These are phyloP conservation scores for Rhinopomastus cyanomelas DNA, from an alignment of 2,113 vertebrate species.

Conservation along the genomic window DNA sequence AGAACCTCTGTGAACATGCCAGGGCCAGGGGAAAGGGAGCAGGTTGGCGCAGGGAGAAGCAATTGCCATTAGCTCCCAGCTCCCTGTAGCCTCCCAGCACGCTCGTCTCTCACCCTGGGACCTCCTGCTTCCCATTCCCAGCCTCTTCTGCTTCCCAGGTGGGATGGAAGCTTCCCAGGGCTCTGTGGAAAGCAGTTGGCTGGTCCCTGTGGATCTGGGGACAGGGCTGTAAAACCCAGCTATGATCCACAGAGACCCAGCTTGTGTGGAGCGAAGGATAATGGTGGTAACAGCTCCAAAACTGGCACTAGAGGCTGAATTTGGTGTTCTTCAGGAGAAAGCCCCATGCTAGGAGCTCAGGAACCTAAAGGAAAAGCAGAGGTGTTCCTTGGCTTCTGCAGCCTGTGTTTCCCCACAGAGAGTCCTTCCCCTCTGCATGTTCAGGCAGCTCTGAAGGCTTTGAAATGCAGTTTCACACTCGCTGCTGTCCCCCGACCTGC, in stretches of 20 bases:
- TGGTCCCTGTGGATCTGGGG: not conserved
- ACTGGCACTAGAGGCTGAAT: not conserved
- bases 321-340: not conserved
- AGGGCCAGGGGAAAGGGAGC: not conserved
- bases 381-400: not conserved
- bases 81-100: not conserved
- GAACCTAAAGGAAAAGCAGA: not conserved
- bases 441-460: not conserved
- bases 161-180: fast-evolving
- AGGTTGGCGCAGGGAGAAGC: not conserved
- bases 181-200: fast-evolving
- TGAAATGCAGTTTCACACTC: not conserved
- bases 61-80: fast-evolving
- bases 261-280: not conserved
- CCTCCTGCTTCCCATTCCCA: fast-evolving
- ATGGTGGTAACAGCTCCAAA: not conserved
- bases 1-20: conserved; percentile 21
- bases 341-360: not conserved
- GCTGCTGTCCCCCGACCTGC: not conserved
- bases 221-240: not conserved
- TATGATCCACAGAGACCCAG: not conserved
- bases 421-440: not conserved
- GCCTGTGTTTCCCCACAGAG: not conserved
- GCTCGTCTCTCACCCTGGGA: not conserved
- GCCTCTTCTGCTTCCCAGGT: not conserved